Evolutionary conservation across 2,113 vertebrate genomes (phyloP).

Genomic region (Phaethon lepturus): DNA sequence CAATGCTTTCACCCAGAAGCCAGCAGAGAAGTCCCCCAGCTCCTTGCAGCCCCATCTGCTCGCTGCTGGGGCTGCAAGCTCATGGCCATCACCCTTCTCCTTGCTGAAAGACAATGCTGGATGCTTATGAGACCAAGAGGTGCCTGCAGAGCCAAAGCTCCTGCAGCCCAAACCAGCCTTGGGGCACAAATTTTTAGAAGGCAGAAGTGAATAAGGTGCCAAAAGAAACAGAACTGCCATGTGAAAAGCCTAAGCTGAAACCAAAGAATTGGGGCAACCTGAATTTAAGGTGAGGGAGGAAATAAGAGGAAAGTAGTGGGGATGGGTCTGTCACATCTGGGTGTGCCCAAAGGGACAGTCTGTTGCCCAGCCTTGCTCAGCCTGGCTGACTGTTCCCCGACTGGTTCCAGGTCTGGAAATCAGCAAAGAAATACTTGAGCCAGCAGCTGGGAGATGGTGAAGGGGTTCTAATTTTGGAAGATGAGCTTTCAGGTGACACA

Average conservation of each 20-base stretch:
- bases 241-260: neutral
- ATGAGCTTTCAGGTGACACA: neutral
- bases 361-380: neutral
- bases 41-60: neutral
- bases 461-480: rapidly evolving
- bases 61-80: neutral
- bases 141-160: neutral
- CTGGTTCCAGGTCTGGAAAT: neutral
- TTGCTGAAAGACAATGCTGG: neutral
- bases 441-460: neutral
- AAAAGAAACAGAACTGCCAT: neutral
- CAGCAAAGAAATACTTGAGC: neutral
- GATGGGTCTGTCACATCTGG: neutral
- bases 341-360: neutral
- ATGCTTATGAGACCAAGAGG: neutral
- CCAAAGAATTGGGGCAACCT: neutral
- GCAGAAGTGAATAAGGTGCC: neutral
- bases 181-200: neutral
- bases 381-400: neutral
- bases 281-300: neutral
- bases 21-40: neutral
- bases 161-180: neutral
- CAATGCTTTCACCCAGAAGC: neutral
- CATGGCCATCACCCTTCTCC: neutral
- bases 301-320: neutral